Base-by-base conservation (phyloP, 2,797 vertebrate species). In the Parotocinclus haroldoi region DNA sequence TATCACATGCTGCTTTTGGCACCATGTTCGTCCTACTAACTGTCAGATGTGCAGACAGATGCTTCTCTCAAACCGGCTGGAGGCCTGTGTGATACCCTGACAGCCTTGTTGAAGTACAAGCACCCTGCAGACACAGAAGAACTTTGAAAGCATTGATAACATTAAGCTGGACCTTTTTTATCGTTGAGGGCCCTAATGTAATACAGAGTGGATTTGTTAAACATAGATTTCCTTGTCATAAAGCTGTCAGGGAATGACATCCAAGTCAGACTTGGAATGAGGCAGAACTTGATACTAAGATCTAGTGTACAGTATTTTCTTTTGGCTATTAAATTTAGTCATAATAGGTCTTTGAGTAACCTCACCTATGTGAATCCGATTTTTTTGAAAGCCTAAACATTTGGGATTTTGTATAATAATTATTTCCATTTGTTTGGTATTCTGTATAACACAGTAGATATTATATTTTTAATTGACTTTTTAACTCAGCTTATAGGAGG, bases 61-160 rank as follows among this genome's bases (percentile, higher is more conserved):
- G 68, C 58, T 68, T 65, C 55, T 39, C 17, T 57, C 46, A 7
- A 42, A 3, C 50, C 44, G 46, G 65, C 57, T 53, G 45, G 49
- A 59, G 54, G 45, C 57, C 51, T 13, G 49, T 53, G 55, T 9
- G 63, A 71, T 75, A 67, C 42, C 44, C 65, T 59, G 38, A 59
- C 38, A 53, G 13, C 42, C 17, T 36, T 51, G 55, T 42, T 58
- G 54, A 50, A 71, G 45, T 50, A 58, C 58, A 67, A 53, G 66
- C 60, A 58, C 52, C 58, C 60, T 14, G 53, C 55, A 61, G 68
- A 66, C 39, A 48, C 40, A 58, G 49, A 61, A 2, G 40, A 45
- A 50, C 75, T 73, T 69, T 44, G 56, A 68, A 76, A 73, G 72
- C 61, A 62, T 38, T 52, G 55, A 77, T 75, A 80, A 74, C 46